phyloP scores from a whole-genome alignment of 2,888 invertebrate species.

The Quadroppia sp. region DNA sequence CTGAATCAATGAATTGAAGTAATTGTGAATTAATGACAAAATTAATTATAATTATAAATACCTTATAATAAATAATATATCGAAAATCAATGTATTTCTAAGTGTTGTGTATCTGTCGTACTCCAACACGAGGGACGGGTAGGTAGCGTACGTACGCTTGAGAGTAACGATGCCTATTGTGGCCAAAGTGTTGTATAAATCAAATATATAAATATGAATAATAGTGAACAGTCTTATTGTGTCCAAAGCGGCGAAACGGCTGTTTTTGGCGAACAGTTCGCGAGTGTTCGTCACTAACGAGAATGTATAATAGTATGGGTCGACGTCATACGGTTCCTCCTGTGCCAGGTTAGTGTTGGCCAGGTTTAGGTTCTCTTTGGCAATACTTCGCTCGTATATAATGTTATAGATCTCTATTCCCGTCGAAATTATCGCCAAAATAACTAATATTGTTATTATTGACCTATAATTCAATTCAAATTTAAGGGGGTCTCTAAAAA shows the following conservation, averaged over 20 bases:
- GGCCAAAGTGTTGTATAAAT: conserved; percentile 37
- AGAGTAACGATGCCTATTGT: conserved; percentile 38
- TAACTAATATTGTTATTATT: background rate
- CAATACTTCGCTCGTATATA: conserved; percentile 22
- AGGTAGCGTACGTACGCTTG: conserved; percentile 35
- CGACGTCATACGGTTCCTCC: conserved; percentile 15
- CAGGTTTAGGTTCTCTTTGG: conserved; percentile 30
- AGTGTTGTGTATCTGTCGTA: conserved; percentile 37
- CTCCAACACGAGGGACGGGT: conserved; percentile 13
- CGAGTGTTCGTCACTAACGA: conserved; percentile 36
- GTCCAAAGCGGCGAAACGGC: conserved; percentile 34
- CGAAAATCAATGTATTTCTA: conserved; percentile 35
- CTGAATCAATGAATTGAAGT: background rate
- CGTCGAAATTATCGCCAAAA: conserved; percentile 33
- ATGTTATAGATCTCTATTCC: conserved; percentile 40
- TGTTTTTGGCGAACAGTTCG: background rate
- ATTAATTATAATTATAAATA: background rate
- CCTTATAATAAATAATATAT: conserved; percentile 37
- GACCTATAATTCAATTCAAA: background rate
- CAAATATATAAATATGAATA: conserved; percentile 37
- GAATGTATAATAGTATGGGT: conserved; percentile 38
- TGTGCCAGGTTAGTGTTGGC: background rate
- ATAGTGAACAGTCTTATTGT: conserved; percentile 34
- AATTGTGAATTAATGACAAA: no score
- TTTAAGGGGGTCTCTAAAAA: background rate